Conservation (phyloP, 64 coral and sea anemone species). For the Catalaphyllia jardinei region DNA sequence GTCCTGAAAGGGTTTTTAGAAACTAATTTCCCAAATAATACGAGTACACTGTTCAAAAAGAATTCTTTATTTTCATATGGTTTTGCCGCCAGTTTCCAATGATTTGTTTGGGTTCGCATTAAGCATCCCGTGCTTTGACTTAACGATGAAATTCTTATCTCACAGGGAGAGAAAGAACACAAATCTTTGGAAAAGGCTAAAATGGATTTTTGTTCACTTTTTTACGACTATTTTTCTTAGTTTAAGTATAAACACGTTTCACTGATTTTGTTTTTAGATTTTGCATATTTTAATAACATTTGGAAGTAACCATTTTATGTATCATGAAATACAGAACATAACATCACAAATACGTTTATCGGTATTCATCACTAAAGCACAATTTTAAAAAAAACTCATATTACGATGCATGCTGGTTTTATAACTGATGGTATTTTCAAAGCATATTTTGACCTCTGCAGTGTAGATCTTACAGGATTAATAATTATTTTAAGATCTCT, state of each 20-base stretch:
- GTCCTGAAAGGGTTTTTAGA: not conserved
- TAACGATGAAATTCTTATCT: not conserved
- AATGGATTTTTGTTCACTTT: slow-evolving; percentile 39
- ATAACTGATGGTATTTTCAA: slow-evolving; percentile 56
- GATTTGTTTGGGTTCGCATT: not conserved
- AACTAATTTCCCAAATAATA: slow-evolving; percentile 2
- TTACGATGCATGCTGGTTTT: slow-evolving; percentile 49
- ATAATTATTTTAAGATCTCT: slow-evolving; percentile 62
- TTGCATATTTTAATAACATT: slow-evolving; percentile 52
- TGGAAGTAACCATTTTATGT: slow-evolving; percentile 38
- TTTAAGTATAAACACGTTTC: slow-evolving; percentile 27
- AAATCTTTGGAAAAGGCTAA: slow-evolving; percentile 1
- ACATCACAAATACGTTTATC: not conserved
- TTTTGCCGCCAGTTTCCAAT: slow-evolving; percentile 25
- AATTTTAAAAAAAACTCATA: slow-evolving; percentile 48
- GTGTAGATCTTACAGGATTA: slow-evolving; percentile 51
- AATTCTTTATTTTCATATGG: slow-evolving; percentile 46
- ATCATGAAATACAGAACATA: slow-evolving; percentile 16
- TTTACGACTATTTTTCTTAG: slow-evolving; percentile 57
- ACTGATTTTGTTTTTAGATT: slow-evolving; percentile 52
- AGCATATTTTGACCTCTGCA: slow-evolving; percentile 55
- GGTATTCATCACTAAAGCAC: slow-evolving; percentile 20
- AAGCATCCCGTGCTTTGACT: not conserved
- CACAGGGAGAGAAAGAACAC: not conserved
- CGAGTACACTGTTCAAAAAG: not conserved